Base-by-base conservation (phyloP, 2,888 invertebrate species). In the Thymelicus acteon region DNA sequence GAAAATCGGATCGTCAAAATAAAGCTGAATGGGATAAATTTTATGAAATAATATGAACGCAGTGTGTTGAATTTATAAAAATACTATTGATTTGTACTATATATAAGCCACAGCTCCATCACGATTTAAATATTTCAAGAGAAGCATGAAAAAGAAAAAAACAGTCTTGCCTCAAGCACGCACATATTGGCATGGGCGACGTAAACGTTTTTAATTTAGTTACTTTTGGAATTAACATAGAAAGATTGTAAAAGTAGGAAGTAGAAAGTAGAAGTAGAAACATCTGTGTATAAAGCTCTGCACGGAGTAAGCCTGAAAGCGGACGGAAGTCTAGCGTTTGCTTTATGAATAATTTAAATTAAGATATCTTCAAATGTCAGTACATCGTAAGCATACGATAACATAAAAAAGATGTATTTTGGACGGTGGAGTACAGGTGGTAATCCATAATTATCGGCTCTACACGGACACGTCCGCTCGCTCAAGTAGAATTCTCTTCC, bases 41-140 rank as follows among this genome's bases (percentile, higher is more conserved):
- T 2, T 15, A 19, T 8, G 49, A 52, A 6, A 52, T 8, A 19
- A 19, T 49, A 52, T 8, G 15, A 15, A 6, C 6, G 47, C 44
- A 10, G 40, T 6, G 40, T 15, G 39, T 61, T 19, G 6, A 58
- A 39, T 63, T 39, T 15, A 19, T 39, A 39, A 63, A 63, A 49
- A 63, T 31, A 49, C 12, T 31, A 15, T 49, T 37, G 5, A 63
- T 63, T 63, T 63, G 63, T 63, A 63, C 63, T 63, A 63, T 63
- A 49, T 39, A 6, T 62, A 39, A 63, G 63, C 63, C 8, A 52
- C 39, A 63, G 15, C 13, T 63, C 1, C 8, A 6, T 40, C 2
- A 31, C 31, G 44, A 19, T 24, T n/a, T 31, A n/a, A 39, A 65
- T n/a, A 54, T 15, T 52, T 0, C 58, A 37, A 0, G 8, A 52